phyloP scores from a whole-genome alignment of 2,113 vertebrate genomes.

The Saguinus imperator region DNA sequence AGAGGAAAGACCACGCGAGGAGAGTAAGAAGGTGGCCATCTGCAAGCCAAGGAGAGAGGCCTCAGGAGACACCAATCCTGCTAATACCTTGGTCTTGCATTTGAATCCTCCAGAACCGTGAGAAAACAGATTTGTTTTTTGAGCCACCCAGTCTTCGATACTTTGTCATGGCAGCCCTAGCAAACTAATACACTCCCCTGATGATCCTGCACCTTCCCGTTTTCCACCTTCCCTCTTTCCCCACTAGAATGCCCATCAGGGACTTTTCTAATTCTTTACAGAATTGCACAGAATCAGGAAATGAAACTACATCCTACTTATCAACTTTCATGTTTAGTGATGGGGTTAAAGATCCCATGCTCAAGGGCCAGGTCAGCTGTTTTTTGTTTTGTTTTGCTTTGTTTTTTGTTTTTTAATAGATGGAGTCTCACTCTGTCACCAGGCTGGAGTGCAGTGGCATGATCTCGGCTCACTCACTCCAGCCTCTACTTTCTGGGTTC shows the following conservation, averaged over 20 bases:
- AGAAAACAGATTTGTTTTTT: background rate
- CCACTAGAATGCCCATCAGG: background rate
- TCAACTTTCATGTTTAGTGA: background rate
- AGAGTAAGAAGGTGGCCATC: background rate
- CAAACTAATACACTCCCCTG: background rate
- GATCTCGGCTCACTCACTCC: background rate
- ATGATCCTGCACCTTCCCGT: background rate
- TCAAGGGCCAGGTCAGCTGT: background rate
- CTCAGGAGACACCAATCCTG: background rate
- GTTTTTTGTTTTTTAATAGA: too few species aligned
- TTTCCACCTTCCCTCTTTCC: background rate
- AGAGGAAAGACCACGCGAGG: background rate
- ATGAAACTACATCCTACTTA: background rate
- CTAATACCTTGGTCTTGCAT: background rate
- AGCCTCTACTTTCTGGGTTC: too few species aligned
- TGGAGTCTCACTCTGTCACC: too few species aligned
- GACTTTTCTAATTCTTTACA: background rate
- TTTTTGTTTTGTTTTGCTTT: too few species aligned
- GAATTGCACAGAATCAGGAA: background rate
- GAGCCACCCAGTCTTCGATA: background rate
- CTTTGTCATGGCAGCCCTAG: background rate
- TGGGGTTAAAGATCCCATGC: background rate
- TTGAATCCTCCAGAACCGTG: background rate
- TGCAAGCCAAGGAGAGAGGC: background rate
- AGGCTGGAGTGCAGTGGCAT: too few species aligned